These are phyloP conservation scores for Hirtodrosophila confusa DNA, from an alignment of 2,888 invertebrate genomes.

Conservation along the genomic window DNA sequence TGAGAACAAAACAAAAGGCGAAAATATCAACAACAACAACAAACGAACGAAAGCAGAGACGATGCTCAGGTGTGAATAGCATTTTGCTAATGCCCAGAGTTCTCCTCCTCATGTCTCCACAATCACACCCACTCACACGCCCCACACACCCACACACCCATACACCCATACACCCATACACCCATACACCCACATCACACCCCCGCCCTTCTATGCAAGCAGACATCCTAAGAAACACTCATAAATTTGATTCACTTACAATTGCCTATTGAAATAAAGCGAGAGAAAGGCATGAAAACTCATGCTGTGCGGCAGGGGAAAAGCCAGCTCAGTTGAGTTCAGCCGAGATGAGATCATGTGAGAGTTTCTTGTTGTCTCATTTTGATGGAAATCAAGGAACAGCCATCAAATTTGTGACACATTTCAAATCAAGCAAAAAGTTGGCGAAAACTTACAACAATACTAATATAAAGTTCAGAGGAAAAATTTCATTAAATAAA, in stretches of 20 bases:
- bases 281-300: constrained; percentile 47
- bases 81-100: constrained; percentile 28
- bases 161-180: background rate
- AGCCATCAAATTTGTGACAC: too few species aligned
- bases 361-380: too few species aligned
- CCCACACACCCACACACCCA: background rate
- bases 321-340: background rate
- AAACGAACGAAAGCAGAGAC: constrained; percentile 6
- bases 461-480: too few species aligned
- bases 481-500: too few species aligned
- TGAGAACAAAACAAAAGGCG: constrained; percentile 30
- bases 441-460: too few species aligned
- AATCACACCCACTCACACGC: constrained; percentile 1
- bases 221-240: constrained; percentile 21
- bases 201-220: background rate
- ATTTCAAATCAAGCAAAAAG: too few species aligned
- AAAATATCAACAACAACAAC: constrained; percentile 8
- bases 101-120: constrained; percentile 7
- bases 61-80: constrained; percentile 53
- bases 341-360: too few species aligned
- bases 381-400: too few species aligned
- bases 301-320: constrained; percentile 21
- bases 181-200: background rate
- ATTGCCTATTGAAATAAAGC: constrained; percentile 10
- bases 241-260: constrained; percentile 45